phyloP scores from a whole-genome alignment of 1,140 invertebrate genomes.

The Pogonomyrmex barbatus region DNA sequence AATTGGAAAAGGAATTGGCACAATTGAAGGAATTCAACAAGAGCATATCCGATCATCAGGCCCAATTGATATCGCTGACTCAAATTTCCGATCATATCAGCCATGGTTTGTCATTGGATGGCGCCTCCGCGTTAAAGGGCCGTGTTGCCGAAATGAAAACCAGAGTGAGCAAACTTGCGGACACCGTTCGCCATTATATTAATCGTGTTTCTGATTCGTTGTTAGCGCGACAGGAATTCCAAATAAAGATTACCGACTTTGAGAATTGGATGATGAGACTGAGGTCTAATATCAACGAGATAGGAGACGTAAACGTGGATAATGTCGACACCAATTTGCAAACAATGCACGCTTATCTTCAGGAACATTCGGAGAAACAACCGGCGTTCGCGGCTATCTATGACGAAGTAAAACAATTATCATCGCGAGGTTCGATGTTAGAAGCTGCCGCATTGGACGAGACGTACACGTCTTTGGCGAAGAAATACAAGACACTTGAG shows the following conservation, averaged over 20 bases:
- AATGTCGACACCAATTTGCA: conserved; percentile 92
- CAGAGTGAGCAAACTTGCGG: conserved; percentile 90
- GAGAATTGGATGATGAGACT: conserved; percentile 94
- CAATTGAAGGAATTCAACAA: conserved; percentile 92
- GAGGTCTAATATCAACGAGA: conserved; percentile 90
- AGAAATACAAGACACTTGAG: conserved; percentile 92
- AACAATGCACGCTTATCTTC: conserved; percentile 91
- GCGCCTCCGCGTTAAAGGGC: conserved; percentile 90
- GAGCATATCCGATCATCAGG: conserved; percentile 93
- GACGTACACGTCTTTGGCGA: conserved; percentile 90
- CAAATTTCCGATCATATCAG: conserved; percentile 93
- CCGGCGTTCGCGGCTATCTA: conserved; percentile 91
- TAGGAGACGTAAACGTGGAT: conserved; percentile 92
- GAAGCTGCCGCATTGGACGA: conserved; percentile 91
- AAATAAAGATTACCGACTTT: conserved; percentile 92
- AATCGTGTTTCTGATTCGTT: conserved; percentile 93
- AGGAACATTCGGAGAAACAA: conserved; percentile 93
- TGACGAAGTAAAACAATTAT: conserved; percentile 93
- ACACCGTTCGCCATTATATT: conserved; percentile 90
- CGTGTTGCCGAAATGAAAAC: conserved; percentile 91
- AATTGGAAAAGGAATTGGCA: conserved; percentile 90
- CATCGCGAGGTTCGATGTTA: conserved; percentile 89
- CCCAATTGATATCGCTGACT: conserved; percentile 92
- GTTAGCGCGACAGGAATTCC: conserved; percentile 93
- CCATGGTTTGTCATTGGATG: conserved; percentile 91